Evolutionary conservation across 2,113 vertebrate species (phyloP), one percentile per base, ranked within the genome.

Genomic region (Todiramphus saurophagus): DNA sequence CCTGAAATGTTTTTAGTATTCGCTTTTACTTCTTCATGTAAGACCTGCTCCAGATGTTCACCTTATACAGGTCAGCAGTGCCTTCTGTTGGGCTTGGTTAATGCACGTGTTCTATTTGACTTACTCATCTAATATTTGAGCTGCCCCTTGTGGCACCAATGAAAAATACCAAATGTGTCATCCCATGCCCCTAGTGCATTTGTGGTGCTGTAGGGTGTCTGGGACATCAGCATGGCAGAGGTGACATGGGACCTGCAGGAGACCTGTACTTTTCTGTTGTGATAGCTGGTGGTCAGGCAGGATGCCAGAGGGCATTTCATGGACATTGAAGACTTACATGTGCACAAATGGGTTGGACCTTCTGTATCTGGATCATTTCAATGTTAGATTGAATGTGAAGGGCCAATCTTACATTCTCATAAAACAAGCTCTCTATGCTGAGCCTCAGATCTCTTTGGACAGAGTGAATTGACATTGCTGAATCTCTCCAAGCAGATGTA

Each of bases 21-120:
- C 3, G 0, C 43, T 62, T 68, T 58, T 46, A 39, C 37, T 43
- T 55, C 10, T 35, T 28, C 7, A 7, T 0, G 0, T 53, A 64
- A 58, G 37, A 24, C 21, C 30, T 46, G 15, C 55, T 80, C 48
- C 37, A 51, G 64, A 14, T 35, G 9, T 48, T 72, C 44, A 55
- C 11, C 6, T 70, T 53, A 18, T 19, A 14, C 46, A 67, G 41
- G 69, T 72, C 75, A 89, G 58, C 41, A 72, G 11, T 55, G 39
- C 30, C 68, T 88, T 85, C 69, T 76, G 31, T 46, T 72, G 13
- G 17, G 27, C 35, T 85, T 64, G 28, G 11, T 79, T 43, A 53
- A 62, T 59, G 72, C 2, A 0, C 1, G 0, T 64, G n/a, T 83
- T 37, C 23, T 87, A 15, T 55, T 79, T 83, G 73, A 53, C n/a